Percentiles rank a stretch among this genome's conserved stretches.
Conservation (phyloP, 2,797 vertebrate genomes). For the Molossus molossus region DNA sequence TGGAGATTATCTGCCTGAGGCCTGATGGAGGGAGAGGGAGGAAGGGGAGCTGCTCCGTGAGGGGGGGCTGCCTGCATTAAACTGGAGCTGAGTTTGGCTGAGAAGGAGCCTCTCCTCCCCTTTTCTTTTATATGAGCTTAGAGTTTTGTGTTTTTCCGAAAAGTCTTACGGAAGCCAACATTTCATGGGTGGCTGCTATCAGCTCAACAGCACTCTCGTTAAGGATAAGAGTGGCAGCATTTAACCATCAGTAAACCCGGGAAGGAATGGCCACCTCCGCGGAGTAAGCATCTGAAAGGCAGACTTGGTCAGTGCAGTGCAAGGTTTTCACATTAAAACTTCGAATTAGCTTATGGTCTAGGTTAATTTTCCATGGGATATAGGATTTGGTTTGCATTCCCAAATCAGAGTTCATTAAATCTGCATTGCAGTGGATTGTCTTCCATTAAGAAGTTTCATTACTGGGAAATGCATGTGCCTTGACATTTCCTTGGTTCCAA, state of each 20-base stretch:
- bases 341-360: slow-evolving; percentile 82
- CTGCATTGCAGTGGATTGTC: slow-evolving; percentile 83
- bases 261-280: accelerated
- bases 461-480: slow-evolving; percentile 72
- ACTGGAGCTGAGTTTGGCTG: background rate
- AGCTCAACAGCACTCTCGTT: background rate
- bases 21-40: background rate
- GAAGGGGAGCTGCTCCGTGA: too few relatives aligned
- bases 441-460: slow-evolving; percentile 80
- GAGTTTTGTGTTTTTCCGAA: background rate
- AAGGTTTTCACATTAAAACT: slow-evolving; percentile 75
- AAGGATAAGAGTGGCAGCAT: background rate
- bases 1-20: background rate
- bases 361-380: slow-evolving; percentile 85
- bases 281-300: background rate
- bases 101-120: background rate
- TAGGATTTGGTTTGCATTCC: slow-evolving; percentile 84
- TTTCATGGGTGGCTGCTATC: background rate
- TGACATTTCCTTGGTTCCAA: slow-evolving; percentile 71
- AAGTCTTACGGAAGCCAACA: background rate
- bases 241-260: background rate
- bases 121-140: background rate
- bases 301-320: background rate
- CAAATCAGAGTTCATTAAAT: slow-evolving; percentile 85
- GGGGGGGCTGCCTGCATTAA: too few relatives aligned